Percentiles rank a stretch among this genome's conserved stretches.
Evolutionary conservation across 2,888 invertebrate genomes (phyloP).

Genomic region (Hermaeophaga mercurialis): DNA sequence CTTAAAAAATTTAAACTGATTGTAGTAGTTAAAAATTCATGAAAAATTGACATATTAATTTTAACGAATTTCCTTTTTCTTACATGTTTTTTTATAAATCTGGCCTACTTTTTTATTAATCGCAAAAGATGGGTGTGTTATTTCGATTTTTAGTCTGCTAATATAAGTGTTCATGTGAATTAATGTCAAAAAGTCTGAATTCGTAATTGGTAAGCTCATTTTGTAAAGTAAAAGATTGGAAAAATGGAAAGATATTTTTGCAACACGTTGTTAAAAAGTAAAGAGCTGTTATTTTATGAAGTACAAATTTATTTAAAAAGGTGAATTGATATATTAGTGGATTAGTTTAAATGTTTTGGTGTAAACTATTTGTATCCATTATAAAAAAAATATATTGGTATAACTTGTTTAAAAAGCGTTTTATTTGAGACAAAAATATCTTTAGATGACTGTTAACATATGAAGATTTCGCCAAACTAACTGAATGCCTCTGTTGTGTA

Average conservation of each 20-base stretch:
- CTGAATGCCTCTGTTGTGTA: too few species aligned
- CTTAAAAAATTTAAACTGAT: too few species aligned
- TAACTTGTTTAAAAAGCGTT: constrained; percentile 44
- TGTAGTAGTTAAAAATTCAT: too few species aligned
- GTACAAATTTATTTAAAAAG: constrained; percentile 52
- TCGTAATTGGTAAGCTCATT: constrained; percentile 48
- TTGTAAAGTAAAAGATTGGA: constrained; percentile 42
- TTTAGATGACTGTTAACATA: too few species aligned
- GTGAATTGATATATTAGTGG: constrained; percentile 49
- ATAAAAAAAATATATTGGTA: constrained; percentile 51
- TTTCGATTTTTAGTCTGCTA: constrained; percentile 9
- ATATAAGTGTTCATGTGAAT: constrained; percentile 29
- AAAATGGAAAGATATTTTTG: constrained; percentile 42
- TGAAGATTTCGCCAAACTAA: too few species aligned
- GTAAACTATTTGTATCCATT: constrained; percentile 56
- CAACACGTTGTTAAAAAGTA: constrained; percentile 42
- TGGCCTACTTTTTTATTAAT: constrained; percentile 1
- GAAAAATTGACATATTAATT: too few species aligned
- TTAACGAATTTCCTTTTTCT: too few species aligned
- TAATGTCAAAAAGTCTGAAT: constrained; percentile 49
- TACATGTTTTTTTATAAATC: too few species aligned
- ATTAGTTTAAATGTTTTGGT: constrained; percentile 56
- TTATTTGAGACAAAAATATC: too few species aligned
- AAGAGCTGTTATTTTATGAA: constrained; percentile 51
- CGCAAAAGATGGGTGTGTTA: constrained; percentile 16